Percentiles rank a stretch among this genome's conserved stretches.
Evolutionary conservation across 2,113 vertebrate species (phyloP).

Genomic region (Argyrosomus japonicus): DNA sequence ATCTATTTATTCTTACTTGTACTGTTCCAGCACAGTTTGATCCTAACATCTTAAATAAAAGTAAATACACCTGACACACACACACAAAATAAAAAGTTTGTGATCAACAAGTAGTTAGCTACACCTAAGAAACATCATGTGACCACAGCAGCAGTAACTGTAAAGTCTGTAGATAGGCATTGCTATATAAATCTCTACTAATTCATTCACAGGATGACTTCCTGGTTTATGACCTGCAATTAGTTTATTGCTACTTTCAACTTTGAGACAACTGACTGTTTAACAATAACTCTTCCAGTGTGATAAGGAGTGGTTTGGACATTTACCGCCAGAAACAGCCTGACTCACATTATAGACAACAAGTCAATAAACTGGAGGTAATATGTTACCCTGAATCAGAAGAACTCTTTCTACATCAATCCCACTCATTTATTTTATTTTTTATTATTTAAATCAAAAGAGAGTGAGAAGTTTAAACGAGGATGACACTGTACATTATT

Average conservation of each 20-base stretch:
- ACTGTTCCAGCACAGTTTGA: no score
- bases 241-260: slow-evolving; percentile 16
- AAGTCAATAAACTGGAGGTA: neutral
- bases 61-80: no score
- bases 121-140: neutral
- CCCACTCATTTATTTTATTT: neutral
- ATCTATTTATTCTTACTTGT: no score
- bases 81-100: neutral
- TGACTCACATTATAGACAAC: slow-evolving; percentile 14
- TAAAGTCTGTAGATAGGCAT: slow-evolving; percentile 14
- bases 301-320: slow-evolving; percentile 34
- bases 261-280: slow-evolving; percentile 12
- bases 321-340: neutral
- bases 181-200: neutral
- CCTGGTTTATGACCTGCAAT: slow-evolving; percentile 25
- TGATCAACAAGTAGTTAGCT: neutral
- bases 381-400: neutral
- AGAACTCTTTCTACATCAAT: neutral
- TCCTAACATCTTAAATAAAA: no score
- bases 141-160: neutral
- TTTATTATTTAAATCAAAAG: no score
- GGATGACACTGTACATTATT: neutral
- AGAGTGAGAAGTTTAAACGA: neutral
- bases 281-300: neutral
- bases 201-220: neutral